These are phyloP conservation scores for Clunio marinus DNA, from an alignment of 2,888 invertebrate species.

Conservation along the genomic window DNA sequence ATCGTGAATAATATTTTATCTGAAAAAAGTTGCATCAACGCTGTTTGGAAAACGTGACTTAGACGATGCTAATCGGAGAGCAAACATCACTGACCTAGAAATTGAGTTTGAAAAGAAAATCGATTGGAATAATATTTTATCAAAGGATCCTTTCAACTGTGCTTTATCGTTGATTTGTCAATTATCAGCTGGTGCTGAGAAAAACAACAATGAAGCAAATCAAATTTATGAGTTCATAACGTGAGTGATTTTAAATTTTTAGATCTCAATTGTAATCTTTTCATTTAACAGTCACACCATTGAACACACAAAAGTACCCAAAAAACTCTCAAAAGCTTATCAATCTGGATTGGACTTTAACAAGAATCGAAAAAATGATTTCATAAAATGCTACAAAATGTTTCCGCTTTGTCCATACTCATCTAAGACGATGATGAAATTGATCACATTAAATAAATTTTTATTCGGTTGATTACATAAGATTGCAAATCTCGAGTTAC, in stretches of 20 bases:
- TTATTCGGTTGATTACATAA: constrained; percentile 26
- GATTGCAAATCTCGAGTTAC: background rate
- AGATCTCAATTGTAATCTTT: background rate
- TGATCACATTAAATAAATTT: constrained; percentile 44
- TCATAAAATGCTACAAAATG: constrained; percentile 46
- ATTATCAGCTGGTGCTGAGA: constrained; percentile 48
- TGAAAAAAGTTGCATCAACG: background rate
- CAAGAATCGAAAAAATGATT: constrained; percentile 44
- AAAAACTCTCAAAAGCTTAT: constrained; percentile 47
- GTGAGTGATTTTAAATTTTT: constrained; percentile 41
- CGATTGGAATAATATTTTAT: constrained; percentile 48
- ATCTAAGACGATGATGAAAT: constrained; percentile 48
- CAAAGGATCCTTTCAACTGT: constrained; percentile 49
- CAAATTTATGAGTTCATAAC: constrained; percentile 46
- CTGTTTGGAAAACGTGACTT: constrained; percentile 25
- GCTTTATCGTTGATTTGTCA: constrained; percentile 50
- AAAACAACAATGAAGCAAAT: constrained; percentile 45
- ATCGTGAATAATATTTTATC: background rate
- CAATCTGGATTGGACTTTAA: constrained; percentile 46
- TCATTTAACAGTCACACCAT: constrained; percentile 5
- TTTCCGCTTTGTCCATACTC: constrained; percentile 51
- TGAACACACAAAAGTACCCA: constrained; percentile 44
- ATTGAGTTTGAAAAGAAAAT: constrained; percentile 41
- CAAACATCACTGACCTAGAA: constrained; percentile 18
- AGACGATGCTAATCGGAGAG: background rate